Base-by-base conservation (phyloP, 2,113 vertebrate species). In the Xenotilapia flavipinnis region DNA sequence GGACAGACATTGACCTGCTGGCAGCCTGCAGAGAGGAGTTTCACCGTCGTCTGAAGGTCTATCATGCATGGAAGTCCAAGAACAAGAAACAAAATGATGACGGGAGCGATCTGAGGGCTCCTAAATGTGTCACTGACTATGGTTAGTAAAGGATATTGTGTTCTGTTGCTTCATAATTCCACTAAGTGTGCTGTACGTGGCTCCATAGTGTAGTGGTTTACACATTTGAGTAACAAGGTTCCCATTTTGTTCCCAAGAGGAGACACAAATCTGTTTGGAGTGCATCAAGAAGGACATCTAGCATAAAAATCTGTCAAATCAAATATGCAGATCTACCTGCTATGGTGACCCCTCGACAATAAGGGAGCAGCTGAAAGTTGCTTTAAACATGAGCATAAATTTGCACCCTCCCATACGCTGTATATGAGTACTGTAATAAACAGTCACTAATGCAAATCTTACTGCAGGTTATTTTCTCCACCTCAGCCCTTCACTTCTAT, bases 21-120 rank as follows among this genome's bases (percentile, higher is more conserved):
- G 99, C 97, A 3, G 98, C 98, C 81, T 99, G 99, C 96, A 97
- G 99, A 93, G 98, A 99, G 93, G 99, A 99, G 95, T 99, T 99
- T 91, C 99, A 99, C 90, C 97, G 99, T 19, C 97, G 99, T 47
- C 96, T 99, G 91, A 99, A 99, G 95, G 98, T 99, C 6, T 99
- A 99, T 88, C 99, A 99, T 62, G 97, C 98, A 3, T 99, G 99
- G 99, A 99, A 99, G 91, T 97, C 98, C 91, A 99, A 98, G 97
- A 99, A 99, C 87, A 99, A 98, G 97, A 99, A 99, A 84, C 97
- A 97, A 65, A 98, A 97, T 19, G 95, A 98, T 28, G 98, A 99
- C 56, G 90, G 92, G 7, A 87, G 96, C 9, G 97, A 99, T 68
- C 98, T 98, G 51, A 97, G 99, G 85, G 99, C 98, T 90, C 99